These are phyloP conservation scores for Platynereis dumerilii DNA, from an alignment of 2,888 invertebrate genomes.

Conservation along the genomic window DNA sequence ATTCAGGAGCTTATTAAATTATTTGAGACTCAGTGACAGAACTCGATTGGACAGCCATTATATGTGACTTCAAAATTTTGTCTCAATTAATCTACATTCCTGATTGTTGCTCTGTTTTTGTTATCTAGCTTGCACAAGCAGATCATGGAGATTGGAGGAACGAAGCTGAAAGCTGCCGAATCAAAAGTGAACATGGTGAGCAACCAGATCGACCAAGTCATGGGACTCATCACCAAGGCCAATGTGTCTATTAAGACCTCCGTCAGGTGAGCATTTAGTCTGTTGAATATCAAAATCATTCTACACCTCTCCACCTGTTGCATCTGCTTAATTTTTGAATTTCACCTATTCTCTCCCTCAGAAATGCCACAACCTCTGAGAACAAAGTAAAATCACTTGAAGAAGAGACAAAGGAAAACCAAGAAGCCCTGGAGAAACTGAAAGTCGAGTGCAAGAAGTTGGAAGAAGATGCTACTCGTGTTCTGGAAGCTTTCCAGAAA, in stretches of 20 bases:
- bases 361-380: slow-evolving; percentile 78
- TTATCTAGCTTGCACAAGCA: slow-evolving; percentile 49
- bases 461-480: slow-evolving; percentile 65
- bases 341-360: no score
- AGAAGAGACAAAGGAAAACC: slow-evolving; percentile 72
- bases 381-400: slow-evolving; percentile 74
- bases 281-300: not conserved
- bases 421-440: slow-evolving; percentile 64
- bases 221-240: slow-evolving; percentile 65
- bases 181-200: slow-evolving; percentile 71
- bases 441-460: slow-evolving; percentile 33
- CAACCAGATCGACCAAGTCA: slow-evolving; percentile 76
- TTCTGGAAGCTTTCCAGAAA: slow-evolving; percentile 51
- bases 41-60: no score
- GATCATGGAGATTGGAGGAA: slow-evolving; percentile 63
- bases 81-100: no score
- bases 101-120: not conserved
- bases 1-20: no score
- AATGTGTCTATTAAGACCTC: slow-evolving; percentile 66
- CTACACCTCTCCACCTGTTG: no score
- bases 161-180: slow-evolving; percentile 64
- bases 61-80: no score
- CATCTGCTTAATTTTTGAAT: no score
- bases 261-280: slow-evolving; percentile 63
- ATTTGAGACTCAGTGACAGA: no score